phyloP scores from a whole-genome alignment of 1,140 invertebrate genomes.

The Lethrus apterus region DNA sequence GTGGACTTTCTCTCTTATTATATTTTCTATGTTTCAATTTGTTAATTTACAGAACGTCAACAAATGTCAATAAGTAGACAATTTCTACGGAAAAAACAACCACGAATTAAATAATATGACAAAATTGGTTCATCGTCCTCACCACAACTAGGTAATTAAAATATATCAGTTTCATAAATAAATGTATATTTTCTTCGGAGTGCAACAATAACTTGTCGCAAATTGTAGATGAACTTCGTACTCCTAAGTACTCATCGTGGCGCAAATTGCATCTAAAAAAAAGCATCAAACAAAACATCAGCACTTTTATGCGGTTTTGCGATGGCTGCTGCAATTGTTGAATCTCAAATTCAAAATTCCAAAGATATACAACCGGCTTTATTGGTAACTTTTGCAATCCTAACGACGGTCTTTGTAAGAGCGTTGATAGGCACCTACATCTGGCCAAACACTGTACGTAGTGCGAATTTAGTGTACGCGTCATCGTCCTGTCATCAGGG shows the following conservation, averaged over 20 bases:
- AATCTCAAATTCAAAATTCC: slow-evolving; percentile 32
- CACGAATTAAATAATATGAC: slow-evolving; percentile 18
- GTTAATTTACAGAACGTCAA: too few species aligned
- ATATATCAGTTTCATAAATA: neutral
- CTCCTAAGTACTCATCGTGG: slow-evolving; percentile 79
- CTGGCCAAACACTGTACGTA: slow-evolving; percentile 86
- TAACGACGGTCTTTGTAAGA: slow-evolving; percentile 91
- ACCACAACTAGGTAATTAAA: slow-evolving; percentile 19
- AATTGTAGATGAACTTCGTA: slow-evolving; percentile 67
- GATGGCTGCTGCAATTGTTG: slow-evolving; percentile 92
- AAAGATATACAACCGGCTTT: slow-evolving; percentile 58
- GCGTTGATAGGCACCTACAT: slow-evolving; percentile 99
- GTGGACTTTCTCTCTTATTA: too few species aligned
- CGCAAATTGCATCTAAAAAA: slow-evolving; percentile 88
- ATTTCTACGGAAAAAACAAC: slow-evolving; percentile 14
- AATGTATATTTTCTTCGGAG: slow-evolving; percentile 5
- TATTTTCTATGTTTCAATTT: too few species aligned
- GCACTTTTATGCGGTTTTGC: slow-evolving; percentile 94
- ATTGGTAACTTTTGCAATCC: slow-evolving; percentile 88
- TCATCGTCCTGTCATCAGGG: slow-evolving; percentile 77
- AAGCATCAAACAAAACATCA: slow-evolving; percentile 94
- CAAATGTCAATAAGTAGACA: slow-evolving; percentile 42
- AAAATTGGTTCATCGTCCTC: slow-evolving; percentile 16
- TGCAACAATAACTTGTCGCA: slow-evolving; percentile 54
- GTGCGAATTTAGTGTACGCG: slow-evolving; percentile 74